Evolutionary conservation across 2,888 invertebrate genomes (phyloP), one percentile per base, ranked within the genome.

Genomic region (Amiota communis): DNA sequence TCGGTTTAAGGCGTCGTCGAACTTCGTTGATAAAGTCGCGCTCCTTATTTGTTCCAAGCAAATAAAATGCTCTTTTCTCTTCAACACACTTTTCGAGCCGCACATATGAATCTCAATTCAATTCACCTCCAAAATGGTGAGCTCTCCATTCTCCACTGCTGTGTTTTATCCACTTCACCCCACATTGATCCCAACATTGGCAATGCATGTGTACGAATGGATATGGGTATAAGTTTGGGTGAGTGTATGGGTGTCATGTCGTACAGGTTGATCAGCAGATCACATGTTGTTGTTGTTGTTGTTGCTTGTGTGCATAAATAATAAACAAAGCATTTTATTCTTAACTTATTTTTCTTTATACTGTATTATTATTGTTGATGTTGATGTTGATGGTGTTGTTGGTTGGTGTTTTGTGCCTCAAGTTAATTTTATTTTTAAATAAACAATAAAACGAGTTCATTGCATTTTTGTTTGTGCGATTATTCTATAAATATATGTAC

Each of bases 241-340:
- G n/a, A n/a, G 23, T 23, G 23, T 23, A 36, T 36, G 36, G 36
- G 36, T 61, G 63, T 17, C 59, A 13, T 49, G 53, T 69, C 51
- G 75, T 75, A 82, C 84, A 84, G 86, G 86, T 86, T 84, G 78
- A 81, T 72, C 75, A 20, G 36, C 36, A 36, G 36, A 36, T 36
- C 73, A 6, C 15, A 53, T 53, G 53, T 53, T n/a, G 13, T 53
- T 53, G 53, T n/a, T 15, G 8, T n/a, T 53, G 53, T 53, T n/a
- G 13, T 53, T 53, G 53, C 53, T 15, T 59, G 57, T 59, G 15
- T 59, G 57, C 20, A 20, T 17, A 11, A 17, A 20, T 59, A 76
- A 78, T 80, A 81, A 85, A 84, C 79, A 84, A 86, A 81, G 84
- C 78, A 82, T 86, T 81, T 77, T 79, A 79, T 82, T 84, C 83